Percentiles rank a stretch among this genome's conserved stretches.
Conservation (phyloP, 2,888 invertebrate species). For the Aromia moschata region DNA sequence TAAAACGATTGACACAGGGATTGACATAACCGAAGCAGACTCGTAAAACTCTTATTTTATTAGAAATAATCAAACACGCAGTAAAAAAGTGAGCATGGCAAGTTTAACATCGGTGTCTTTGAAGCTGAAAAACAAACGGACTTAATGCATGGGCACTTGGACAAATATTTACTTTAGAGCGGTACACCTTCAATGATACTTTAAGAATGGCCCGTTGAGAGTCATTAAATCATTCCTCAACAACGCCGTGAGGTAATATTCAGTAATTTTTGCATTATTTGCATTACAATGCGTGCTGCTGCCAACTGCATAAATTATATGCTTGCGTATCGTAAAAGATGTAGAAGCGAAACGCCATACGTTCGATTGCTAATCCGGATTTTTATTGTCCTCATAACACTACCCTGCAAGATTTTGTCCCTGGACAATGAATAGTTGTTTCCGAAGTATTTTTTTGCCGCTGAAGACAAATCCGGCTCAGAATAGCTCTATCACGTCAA, state of each 20-base stretch:
- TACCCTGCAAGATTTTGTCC: no score
- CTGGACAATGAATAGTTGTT: no score
- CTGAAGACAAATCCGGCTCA: no score
- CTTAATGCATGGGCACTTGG: constrained; percentile 21
- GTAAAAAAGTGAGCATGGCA: constrained; percentile 5
- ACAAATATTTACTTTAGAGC: constrained; percentile 27
- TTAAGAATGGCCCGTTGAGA: constrained; percentile 8
- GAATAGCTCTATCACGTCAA: no score
- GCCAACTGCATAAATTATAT: constrained; percentile 33
- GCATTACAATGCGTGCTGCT: constrained; percentile 26
- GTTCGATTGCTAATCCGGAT: constrained; percentile 5
- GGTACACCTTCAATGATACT: constrained; percentile 17
- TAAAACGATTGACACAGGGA: constrained; percentile 2
- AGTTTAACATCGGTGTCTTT: constrained; percentile 21
- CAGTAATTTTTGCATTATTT: constrained; percentile 30
- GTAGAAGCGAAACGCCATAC: constrained; percentile 5
- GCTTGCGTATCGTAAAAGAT: no score
- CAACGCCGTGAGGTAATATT: constrained; percentile 9
- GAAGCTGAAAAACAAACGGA: constrained; percentile 13
- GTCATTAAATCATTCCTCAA: constrained; percentile 24
- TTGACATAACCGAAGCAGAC: constrained; percentile 3
- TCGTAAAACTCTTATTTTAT: neutral
- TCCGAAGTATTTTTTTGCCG: no score
- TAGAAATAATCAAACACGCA: constrained; percentile 5
- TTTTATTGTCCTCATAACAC: constrained; percentile 4